phyloP scores from a whole-genome alignment of 2,797 vertebrate species.

The Gallinago nigripennis region DNA sequence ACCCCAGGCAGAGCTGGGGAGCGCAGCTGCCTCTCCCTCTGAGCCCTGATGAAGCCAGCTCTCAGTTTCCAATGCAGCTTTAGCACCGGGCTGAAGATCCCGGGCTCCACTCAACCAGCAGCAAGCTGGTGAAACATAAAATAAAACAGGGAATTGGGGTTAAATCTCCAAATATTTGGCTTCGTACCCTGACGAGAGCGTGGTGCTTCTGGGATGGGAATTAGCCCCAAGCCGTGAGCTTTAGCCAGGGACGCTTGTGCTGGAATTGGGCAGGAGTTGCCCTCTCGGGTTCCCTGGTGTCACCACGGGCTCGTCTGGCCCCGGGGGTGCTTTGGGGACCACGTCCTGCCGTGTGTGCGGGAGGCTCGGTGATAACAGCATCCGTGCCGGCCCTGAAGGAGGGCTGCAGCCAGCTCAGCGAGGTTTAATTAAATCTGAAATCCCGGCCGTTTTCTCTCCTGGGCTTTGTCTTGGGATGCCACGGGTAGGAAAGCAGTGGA shows the following conservation, averaged over 20 bases:
- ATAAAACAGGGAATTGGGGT: background rate
- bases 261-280: background rate
- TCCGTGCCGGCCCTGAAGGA: accelerated
- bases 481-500: background rate
- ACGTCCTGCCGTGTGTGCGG: background rate
- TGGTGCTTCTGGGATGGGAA: background rate
- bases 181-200: background rate
- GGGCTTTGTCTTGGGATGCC: conserved; percentile 43
- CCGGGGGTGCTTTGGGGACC: background rate
- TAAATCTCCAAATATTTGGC: background rate
- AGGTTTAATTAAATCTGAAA: conserved; percentile 56
- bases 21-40: background rate
- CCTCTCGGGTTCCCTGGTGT: background rate
- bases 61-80: background rate
- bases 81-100: background rate
- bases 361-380: background rate
- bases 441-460: background rate
- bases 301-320: background rate
- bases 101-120: background rate
- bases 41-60: background rate
- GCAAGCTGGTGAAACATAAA: background rate
- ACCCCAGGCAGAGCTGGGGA: background rate
- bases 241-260: background rate
- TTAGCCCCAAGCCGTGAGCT: background rate
- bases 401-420: background rate